A percentile compares a stretch with the other conserved stretches of the same genome.
Conservation (phyloP, 2,797 vertebrate species). For the Scleropages formosus region DNA sequence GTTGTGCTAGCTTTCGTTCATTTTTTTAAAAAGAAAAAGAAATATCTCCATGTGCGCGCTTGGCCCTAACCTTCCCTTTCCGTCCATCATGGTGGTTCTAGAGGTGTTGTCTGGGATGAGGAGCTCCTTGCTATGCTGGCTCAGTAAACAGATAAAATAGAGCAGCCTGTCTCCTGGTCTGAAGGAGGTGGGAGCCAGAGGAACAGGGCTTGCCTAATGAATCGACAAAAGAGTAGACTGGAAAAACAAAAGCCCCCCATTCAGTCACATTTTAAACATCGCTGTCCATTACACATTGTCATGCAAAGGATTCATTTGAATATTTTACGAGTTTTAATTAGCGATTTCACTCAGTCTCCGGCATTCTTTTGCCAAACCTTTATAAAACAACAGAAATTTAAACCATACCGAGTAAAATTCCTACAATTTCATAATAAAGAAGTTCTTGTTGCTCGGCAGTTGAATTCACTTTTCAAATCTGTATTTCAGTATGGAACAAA, state of each 20-base stretch:
- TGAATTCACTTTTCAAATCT: no score
- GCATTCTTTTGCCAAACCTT: conserved; percentile 18
- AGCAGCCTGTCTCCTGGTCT: conserved; percentile 25
- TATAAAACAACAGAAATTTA: conserved; percentile 20
- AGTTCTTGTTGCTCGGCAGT: no score
- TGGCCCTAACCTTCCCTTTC: not conserved
- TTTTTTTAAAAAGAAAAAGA: not conserved
- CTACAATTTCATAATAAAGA: not conserved
- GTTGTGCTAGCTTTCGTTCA: not conserved
- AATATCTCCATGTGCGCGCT: not conserved
- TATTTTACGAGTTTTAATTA: conserved; percentile 74
- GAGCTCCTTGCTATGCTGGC: conserved; percentile 27
- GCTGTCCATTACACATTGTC: conserved; percentile 66
- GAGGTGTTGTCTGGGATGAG: conserved; percentile 15
- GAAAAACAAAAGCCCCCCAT: conserved; percentile 72
- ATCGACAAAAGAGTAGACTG: conserved; percentile 62
- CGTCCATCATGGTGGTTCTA: not conserved
- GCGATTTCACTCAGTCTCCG: conserved; percentile 32
- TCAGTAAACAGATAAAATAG: conserved; percentile 22
- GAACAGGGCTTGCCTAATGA: conserved; percentile 63
- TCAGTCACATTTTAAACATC: conserved; percentile 54
- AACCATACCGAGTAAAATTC: not conserved
- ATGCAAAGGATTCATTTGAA: conserved; percentile 70
- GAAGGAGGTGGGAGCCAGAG: conserved; percentile 31
- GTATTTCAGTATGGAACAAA: no score